Evolutionary conservation across 2,113 vertebrate species (phyloP).

Genomic region (Podarcis raffonei): DNA sequence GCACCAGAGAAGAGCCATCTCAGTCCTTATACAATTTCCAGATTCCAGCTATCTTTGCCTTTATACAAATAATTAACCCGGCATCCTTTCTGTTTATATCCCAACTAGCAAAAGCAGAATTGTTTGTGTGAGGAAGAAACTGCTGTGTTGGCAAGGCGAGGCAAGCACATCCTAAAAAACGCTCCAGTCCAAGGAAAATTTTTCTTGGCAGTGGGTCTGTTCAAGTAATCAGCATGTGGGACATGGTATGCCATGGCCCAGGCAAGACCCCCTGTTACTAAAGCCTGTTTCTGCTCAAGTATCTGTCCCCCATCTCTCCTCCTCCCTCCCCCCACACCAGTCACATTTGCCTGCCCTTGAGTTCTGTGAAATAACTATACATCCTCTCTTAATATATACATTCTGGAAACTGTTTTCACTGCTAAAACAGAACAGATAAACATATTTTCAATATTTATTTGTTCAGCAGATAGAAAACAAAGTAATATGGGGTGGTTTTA

Average conservation of each 20-base stretch:
- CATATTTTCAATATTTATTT: constrained; percentile 55
- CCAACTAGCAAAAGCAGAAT: constrained; percentile 52
- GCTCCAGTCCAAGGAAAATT: constrained; percentile 71
- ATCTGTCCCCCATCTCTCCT: constrained; percentile 32
- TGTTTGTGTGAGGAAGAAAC: constrained; percentile 66
- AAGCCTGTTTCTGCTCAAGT: constrained; percentile 55
- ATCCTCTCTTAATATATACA: constrained; percentile 50
- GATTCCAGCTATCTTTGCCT: constrained; percentile 52
- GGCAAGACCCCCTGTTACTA: constrained; percentile 55
- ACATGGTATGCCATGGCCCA: constrained; percentile 58
- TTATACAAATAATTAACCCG: constrained; percentile 65
- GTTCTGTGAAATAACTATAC: constrained; percentile 28
- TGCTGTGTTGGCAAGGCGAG: constrained; percentile 66
- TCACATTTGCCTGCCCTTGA: constrained; percentile 29
- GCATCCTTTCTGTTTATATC: constrained; percentile 60
- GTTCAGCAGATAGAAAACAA: constrained; percentile 56
- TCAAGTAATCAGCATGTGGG: constrained; percentile 68
- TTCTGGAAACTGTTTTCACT: constrained; percentile 50
- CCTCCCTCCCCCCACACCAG: background rate
- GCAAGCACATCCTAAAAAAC: constrained; percentile 67
- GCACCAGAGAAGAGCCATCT: background rate
- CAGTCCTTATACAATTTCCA: constrained; percentile 42
- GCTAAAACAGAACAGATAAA: constrained; percentile 58
- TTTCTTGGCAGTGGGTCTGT: constrained; percentile 62
- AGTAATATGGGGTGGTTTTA: constrained; percentile 57